These are phyloP conservation scores for Lymantria monacha DNA, from an alignment of 2,888 invertebrate genomes.

Conservation along the genomic window DNA sequence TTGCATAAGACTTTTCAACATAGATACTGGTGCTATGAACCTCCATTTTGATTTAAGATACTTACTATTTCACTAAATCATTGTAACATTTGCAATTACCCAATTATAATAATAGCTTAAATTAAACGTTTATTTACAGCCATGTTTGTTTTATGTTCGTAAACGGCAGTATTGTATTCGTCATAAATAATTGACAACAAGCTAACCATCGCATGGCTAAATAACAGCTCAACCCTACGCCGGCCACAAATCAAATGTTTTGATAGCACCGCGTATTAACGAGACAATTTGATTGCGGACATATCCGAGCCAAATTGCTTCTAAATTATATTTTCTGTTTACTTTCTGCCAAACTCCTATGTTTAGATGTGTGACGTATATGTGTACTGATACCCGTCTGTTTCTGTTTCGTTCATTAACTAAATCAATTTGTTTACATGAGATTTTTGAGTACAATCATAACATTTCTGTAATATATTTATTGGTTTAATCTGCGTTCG, in stretches of 20 bases:
- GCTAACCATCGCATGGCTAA: constrained; percentile 68
- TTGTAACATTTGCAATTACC: not conserved
- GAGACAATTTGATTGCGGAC: constrained; percentile 83
- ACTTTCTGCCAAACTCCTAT: constrained; percentile 80
- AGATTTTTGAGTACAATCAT: constrained; percentile 51
- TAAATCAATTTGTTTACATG: constrained; percentile 54
- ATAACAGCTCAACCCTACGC: constrained; percentile 55
- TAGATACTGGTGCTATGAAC: too few relatives aligned
- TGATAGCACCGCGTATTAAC: constrained; percentile 81
- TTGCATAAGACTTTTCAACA: too few relatives aligned
- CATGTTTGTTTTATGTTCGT: constrained; percentile 26
- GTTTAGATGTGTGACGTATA: constrained; percentile 65
- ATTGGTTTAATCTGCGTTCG: constrained; percentile 12
- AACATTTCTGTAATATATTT: constrained; percentile 17
- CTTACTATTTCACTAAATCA: too few relatives aligned
- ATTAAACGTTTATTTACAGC: constrained; percentile 24
- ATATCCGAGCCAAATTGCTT: constrained; percentile 81
- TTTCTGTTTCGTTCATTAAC: constrained; percentile 70
- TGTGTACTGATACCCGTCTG: constrained; percentile 63
- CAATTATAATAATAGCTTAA: constrained; percentile 5
- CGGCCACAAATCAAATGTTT: constrained; percentile 82
- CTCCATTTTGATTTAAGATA: too few relatives aligned
- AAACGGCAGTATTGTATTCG: constrained; percentile 38
- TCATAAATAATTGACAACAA: constrained; percentile 67
- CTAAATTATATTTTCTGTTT: constrained; percentile 83